A percentile compares a stretch with the other conserved stretches of the same genome.
These are phyloP conservation scores for Tachyglossus aculeatus DNA, from an alignment of 2,797 vertebrate species.

Conservation along the genomic window DNA sequence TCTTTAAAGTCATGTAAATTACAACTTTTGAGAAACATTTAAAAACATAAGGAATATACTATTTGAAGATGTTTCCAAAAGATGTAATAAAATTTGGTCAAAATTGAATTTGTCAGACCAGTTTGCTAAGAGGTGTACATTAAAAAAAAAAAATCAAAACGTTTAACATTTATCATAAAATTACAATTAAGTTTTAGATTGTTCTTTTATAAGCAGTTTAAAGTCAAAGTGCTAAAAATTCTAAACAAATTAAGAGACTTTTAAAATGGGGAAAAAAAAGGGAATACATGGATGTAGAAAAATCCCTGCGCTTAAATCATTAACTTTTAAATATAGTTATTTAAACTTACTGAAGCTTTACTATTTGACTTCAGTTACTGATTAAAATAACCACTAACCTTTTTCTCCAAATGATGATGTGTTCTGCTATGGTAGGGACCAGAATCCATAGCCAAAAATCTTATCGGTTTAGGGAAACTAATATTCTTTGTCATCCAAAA, in stretches of 20 bases:
- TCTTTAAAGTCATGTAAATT: not conserved
- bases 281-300: constrained; percentile 48
- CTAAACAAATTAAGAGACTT: constrained; percentile 19
- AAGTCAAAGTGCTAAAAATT: constrained; percentile 28
- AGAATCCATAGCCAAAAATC: constrained; percentile 42
- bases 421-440: constrained; percentile 52
- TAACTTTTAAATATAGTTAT: constrained; percentile 9
- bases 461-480: constrained; percentile 2
- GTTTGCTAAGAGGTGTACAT: not conserved
- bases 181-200: not conserved
- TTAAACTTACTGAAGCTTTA: constrained; percentile 4
- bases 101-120: too few relatives aligned
- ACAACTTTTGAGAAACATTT: not conserved
- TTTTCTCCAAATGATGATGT: not conserved
- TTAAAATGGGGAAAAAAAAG: constrained; percentile 3
- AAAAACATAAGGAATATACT: not conserved
- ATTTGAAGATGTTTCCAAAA: not conserved
- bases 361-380: constrained; percentile 29
- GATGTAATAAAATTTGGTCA: not conserved
- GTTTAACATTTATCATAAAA: too few relatives aligned
- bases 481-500: not conserved
- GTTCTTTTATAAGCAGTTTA: not conserved
- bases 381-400: constrained; percentile 31
- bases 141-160: not conserved
- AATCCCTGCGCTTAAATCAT: constrained; percentile 53